phyloP scores from a whole-genome alignment of 2,797 vertebrate genomes.

The Pterois miles region DNA sequence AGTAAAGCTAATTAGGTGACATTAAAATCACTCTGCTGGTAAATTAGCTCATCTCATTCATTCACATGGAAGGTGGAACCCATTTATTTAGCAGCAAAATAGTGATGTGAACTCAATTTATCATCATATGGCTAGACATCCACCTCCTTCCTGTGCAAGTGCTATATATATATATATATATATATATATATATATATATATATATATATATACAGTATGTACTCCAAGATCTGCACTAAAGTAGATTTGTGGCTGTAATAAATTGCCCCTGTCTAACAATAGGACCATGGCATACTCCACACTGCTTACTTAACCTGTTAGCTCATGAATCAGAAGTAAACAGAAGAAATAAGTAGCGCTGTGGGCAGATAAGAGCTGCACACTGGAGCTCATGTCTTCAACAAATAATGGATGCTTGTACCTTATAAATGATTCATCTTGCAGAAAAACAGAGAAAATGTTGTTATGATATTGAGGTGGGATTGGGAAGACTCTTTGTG shows the following conservation, averaged over 20 bases:
- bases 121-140: background rate
- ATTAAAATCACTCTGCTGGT: background rate
- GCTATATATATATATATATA: background rate
- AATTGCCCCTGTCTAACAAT: constrained; percentile 18
- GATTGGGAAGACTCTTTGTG: constrained; percentile 10
- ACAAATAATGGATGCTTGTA: constrained; percentile 13
- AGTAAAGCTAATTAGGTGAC: constrained; percentile 7
- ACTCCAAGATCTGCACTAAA: background rate
- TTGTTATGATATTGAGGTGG: constrained; percentile 11
- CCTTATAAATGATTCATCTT: constrained; percentile 63
- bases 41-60: background rate
- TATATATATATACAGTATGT: no score
- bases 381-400: background rate
- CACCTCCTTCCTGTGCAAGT: background rate
- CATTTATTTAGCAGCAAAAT: background rate
- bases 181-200: no score
- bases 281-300: background rate
- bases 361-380: constrained; percentile 17
- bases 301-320: constrained; percentile 14
- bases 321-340: constrained; percentile 17
- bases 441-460: constrained; percentile 3
- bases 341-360: background rate
- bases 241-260: constrained; percentile 39
- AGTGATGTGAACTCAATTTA: background rate
- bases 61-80: background rate